A percentile compares a stretch with the other conserved stretches of the same genome.
These are phyloP conservation scores for Entomobrya proxima DNA, from an alignment of 2,888 invertebrate species.

Conservation along the genomic window DNA sequence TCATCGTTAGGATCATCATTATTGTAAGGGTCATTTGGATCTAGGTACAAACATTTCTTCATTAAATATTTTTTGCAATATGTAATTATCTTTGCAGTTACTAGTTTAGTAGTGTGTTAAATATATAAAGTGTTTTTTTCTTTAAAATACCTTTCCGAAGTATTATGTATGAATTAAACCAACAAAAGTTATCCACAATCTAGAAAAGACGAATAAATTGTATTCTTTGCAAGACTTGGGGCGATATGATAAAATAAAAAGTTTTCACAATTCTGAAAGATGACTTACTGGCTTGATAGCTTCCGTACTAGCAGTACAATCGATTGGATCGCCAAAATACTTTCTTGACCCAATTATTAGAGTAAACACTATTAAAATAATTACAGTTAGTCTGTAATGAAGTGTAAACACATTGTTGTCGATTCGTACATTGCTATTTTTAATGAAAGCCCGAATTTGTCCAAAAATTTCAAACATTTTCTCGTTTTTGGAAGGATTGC, in stretches of 20 bases:
- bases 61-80: too few species aligned
- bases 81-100: too few species aligned
- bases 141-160: slow-evolving; percentile 80
- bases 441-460: slow-evolving; percentile 23
- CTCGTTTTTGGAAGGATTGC: too few species aligned
- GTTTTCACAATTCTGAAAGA: slow-evolving; percentile 77
- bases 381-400: slow-evolving; percentile 89
- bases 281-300: slow-evolving; percentile 78
- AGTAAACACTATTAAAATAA: slow-evolving; percentile 91
- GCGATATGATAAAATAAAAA: background rate
- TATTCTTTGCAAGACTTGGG: background rate
- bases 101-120: too few species aligned
- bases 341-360: slow-evolving; percentile 94
- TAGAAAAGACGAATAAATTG: slow-evolving; percentile 77
- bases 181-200: slow-evolving; percentile 95
- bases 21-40: background rate
- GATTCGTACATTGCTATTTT: slow-evolving; percentile 78
- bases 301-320: slow-evolving; percentile 83
- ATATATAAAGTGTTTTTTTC: background rate
- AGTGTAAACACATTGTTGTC: slow-evolving; percentile 95
- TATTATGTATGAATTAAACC: slow-evolving; percentile 93
- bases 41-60: background rate
- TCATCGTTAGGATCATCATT: background rate
- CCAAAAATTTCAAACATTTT: slow-evolving; percentile 55
- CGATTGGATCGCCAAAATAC: slow-evolving; percentile 97